phyloP scores from a whole-genome alignment of 2,888 invertebrate genomes.

The Agriopis marginaria region DNA sequence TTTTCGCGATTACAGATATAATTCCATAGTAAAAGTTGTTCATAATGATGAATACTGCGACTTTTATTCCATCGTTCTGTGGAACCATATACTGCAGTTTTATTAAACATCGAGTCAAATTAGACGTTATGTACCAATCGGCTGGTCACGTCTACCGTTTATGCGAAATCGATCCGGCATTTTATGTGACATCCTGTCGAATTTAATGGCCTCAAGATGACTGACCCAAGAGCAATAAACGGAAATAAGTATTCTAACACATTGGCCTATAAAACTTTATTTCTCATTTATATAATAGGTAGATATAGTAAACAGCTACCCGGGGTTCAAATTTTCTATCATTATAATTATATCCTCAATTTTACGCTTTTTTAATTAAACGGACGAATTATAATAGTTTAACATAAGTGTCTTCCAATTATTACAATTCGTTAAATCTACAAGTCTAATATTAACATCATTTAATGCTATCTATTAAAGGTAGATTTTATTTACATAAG shows the following conservation, averaged over 20 bases:
- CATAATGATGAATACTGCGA: no score
- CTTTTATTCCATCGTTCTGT: no score
- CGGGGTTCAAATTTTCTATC: slow-evolving; percentile 25
- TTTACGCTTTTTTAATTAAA: slow-evolving; percentile 25
- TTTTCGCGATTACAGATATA: no score
- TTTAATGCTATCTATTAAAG: no score
- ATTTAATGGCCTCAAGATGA: slow-evolving; percentile 82
- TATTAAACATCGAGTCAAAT: slow-evolving; percentile 61
- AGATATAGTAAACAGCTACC: slow-evolving; percentile 30
- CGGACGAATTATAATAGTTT: slow-evolving; percentile 36
- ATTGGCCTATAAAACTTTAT: slow-evolving; percentile 79
- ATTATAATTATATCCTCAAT: slow-evolving; percentile 27
- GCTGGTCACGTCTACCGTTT: slow-evolving; percentile 82
- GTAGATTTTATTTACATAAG: no score
- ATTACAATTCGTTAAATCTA: no score
- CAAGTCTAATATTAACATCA: no score
- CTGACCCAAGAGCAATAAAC: slow-evolving; percentile 82
- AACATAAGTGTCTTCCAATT: no score
- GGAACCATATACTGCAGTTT: slow-evolving; percentile 9
- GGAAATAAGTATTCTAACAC: slow-evolving; percentile 81
- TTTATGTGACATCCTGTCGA: slow-evolving; percentile 83
- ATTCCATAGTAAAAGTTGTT: no score
- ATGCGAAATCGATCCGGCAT: slow-evolving; percentile 83
- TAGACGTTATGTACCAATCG: slow-evolving; percentile 69
- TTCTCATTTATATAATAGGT: slow-evolving; percentile 57